Evolutionary conservation across 1,140 invertebrate species (phyloP), one percentile per base, ranked within the genome.

Genomic region (Nymphalis io): DNA sequence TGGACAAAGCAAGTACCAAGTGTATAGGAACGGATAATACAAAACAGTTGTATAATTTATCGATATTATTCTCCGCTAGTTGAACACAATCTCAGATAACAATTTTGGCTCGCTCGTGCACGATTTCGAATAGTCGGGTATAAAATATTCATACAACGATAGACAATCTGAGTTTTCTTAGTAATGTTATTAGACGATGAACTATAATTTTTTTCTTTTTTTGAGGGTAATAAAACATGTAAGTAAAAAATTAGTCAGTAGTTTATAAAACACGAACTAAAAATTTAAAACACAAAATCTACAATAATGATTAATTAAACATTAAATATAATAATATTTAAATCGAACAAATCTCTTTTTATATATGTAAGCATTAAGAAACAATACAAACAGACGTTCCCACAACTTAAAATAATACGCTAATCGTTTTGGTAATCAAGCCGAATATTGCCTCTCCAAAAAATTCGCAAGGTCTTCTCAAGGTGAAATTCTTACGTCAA

Each of bases 341-440:
- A 33, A 33, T 33, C 27, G 0, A 33, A 33, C 27, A 5, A 33
- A 33, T 33, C 6, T 33, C 0, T 33, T 33, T 8, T 33, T 8
- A 1, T 3, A 33, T 33, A 8, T 33, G 27, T 33, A 8, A 5
- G 23, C 38, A 42, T 58, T 20, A 44, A 55, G 48, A 42, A 48
- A 58, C 33, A 66, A 62, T 58, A 20, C 62, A 59, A 51, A 69
- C 57, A 68, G 40, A 68, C 48, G 72, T 83, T 83, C 75, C 73
- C 81, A 82, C 75, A 78, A 33, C 73, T 75, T 60, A 78, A 78
- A 83, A 81, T 76, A 75, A 55, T 60, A 60, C 67, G 76, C 69
- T 83, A 83, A 83, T 83, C 73, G 76, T 73, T 72, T 71, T 62
- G 67, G 67, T 71, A 79, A 80, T 83, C 77, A 82, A 71, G 66